These are phyloP conservation scores for Encarsia formosa DNA, from an alignment of 2,888 invertebrate genomes.

Conservation along the genomic window DNA sequence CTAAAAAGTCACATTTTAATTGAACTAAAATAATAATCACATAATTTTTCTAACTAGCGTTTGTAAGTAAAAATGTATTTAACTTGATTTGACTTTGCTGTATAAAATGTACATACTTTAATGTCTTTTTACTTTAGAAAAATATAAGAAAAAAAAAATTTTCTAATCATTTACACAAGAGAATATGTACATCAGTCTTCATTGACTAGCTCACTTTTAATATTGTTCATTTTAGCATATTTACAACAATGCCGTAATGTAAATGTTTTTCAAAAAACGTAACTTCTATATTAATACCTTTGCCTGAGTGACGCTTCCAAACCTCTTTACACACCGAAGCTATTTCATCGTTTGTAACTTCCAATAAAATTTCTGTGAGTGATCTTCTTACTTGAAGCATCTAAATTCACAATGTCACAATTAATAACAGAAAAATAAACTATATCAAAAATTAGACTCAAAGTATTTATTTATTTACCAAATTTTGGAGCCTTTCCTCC, in stretches of 20 bases:
- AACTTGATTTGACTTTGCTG: too few relatives aligned
- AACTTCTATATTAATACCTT: conserved; percentile 63
- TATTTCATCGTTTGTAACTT: conserved; percentile 91
- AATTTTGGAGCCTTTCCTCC: conserved; percentile 66
- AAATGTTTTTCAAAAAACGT: conserved; percentile 1
- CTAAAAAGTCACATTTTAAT: too few relatives aligned
- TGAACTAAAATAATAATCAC: too few relatives aligned
- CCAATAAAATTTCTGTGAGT: conserved; percentile 89
- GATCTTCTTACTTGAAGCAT: conserved; percentile 84
- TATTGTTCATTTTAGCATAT: too few relatives aligned
- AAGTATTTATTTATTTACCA: conserved; percentile 52
- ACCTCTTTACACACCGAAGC: conserved; percentile 80
- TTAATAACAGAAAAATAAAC: background rate
- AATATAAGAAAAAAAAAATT: background rate
- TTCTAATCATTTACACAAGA: background rate
- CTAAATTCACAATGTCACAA: conserved; percentile 50
- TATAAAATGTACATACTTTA: too few relatives aligned
- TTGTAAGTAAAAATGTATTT: too few relatives aligned
- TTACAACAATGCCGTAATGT: too few relatives aligned
- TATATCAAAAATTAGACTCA: background rate
- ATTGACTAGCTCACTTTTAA: too few relatives aligned
- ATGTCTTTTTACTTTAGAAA: too few relatives aligned
- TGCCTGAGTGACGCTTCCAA: conserved; percentile 70
- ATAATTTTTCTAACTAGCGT: too few relatives aligned
- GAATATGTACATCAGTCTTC: too few relatives aligned